Percentiles rank a stretch among this genome's conserved stretches.
Evolutionary conservation across 2,113 vertebrate genomes (phyloP).

Genomic region (Eurystomus gularis): DNA sequence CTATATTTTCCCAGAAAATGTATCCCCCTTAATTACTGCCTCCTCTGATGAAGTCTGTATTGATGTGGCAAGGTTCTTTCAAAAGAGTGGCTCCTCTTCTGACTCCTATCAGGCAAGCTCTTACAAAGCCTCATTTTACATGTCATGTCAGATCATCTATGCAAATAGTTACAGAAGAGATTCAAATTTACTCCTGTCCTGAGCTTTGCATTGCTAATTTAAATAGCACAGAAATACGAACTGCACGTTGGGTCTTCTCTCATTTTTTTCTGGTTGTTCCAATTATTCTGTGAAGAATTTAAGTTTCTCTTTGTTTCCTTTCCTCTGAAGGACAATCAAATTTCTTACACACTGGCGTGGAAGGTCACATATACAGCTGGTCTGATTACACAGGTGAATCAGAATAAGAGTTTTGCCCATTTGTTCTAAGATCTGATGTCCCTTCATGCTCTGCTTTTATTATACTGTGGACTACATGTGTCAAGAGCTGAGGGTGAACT

Average conservation of each 20-base stretch:
- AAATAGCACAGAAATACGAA: not conserved
- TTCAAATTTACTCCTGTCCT: not conserved
- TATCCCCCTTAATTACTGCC: not conserved
- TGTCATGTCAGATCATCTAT: not conserved
- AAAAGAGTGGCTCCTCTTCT: not conserved
- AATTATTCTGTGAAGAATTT: not conserved
- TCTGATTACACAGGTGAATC: not conserved
- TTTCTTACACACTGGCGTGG: not conserved
- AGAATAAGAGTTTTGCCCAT: not conserved
- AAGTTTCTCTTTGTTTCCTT: not conserved
- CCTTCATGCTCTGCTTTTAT: not conserved
- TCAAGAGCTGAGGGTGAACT: not conserved
- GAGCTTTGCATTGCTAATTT: not conserved
- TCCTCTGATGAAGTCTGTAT: not conserved
- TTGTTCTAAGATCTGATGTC: not conserved
- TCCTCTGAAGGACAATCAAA: not conserved
- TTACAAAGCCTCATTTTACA: not conserved
- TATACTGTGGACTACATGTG: not conserved
- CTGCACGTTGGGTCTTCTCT: not conserved
- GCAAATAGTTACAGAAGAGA: not conserved
- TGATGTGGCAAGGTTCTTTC: not conserved
- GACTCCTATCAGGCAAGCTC: not conserved
- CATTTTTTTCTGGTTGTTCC: not conserved
- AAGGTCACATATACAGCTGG: not conserved
- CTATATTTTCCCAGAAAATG: not conserved